Evolutionary conservation across 2,888 invertebrate genomes (phyloP).

Genomic region (Cryptus viduatorius): DNA sequence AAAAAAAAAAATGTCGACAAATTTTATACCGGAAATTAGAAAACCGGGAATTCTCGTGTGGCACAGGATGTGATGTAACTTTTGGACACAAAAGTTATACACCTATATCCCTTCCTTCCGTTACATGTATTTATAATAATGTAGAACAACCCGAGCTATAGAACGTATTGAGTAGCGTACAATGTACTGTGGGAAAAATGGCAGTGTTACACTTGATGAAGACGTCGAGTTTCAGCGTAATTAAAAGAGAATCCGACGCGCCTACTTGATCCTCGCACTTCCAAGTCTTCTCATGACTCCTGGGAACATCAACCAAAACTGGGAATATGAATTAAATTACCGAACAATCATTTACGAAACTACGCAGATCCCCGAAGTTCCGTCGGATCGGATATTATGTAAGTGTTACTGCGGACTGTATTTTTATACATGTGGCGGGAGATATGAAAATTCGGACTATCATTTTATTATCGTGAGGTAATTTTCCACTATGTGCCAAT

Average conservation of each 20-base stretch:
- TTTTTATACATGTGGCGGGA: no score
- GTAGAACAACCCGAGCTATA: background rate
- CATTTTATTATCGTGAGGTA: no score
- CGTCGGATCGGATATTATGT: no score
- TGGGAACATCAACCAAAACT: no score
- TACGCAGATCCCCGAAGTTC: no score
- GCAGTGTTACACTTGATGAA: constrained; percentile 3
- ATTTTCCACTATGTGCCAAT: no score
- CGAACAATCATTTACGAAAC: no score
- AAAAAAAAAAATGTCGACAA: constrained; percentile 1
- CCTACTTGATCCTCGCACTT: background rate
- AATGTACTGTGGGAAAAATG: constrained; percentile 50
- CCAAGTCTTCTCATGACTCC: no score
- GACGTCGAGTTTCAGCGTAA: constrained; percentile 19
- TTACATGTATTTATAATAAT: constrained; percentile 14
- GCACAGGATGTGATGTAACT: constrained; percentile 60
- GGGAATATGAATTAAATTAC: no score
- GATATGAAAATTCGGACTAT: no score
- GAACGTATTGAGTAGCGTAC: constrained; percentile 19
- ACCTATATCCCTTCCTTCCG: background rate
- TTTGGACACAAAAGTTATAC: constrained; percentile 46
- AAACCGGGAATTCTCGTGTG: constrained; percentile 36
- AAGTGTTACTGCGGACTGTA: no score
- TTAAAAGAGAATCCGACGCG: constrained; percentile 47
- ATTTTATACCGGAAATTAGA: constrained; percentile 61